These are phyloP conservation scores for Idris sp. DNA, from an alignment of 1,140 invertebrate genomes.

Conservation along the genomic window DNA sequence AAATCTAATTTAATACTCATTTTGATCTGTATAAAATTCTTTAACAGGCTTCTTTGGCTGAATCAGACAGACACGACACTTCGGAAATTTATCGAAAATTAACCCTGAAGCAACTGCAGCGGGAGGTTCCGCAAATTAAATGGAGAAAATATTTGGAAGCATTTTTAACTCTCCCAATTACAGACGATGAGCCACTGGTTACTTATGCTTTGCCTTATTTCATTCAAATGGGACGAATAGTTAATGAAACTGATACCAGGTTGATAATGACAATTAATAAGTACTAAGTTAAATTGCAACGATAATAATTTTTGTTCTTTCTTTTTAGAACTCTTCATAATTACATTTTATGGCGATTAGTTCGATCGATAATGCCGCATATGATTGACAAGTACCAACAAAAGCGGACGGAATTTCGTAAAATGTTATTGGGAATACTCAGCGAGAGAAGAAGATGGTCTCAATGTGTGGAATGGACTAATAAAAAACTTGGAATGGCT, in stretches of 20 bases:
- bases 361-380: constrained; percentile 88
- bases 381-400: constrained; percentile 90
- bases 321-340: constrained; percentile 86
- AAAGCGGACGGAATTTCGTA: constrained; percentile 87
- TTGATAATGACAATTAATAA: too few relatives aligned
- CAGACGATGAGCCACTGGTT: constrained; percentile 85
- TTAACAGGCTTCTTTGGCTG: constrained; percentile 84
- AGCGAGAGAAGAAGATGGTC: constrained; percentile 88
- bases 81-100: constrained; percentile 87
- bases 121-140: constrained; percentile 85
- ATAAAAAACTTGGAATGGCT: constrained; percentile 90
- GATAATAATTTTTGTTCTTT: too few relatives aligned
- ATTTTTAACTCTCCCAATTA: constrained; percentile 83
- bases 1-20: not conserved
- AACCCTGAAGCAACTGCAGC: constrained; percentile 82
- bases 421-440: constrained; percentile 88
- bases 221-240: constrained; percentile 85
- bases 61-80: constrained; percentile 90
- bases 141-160: constrained; percentile 87
- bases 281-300: too few relatives aligned
- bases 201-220: constrained; percentile 89
- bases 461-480: constrained; percentile 91
- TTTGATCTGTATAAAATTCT: too few relatives aligned
- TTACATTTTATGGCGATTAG: constrained; percentile 89
- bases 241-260: constrained; percentile 84